Evolutionary conservation across 92 coral and sea anemone species (phyloP).

Genomic region (Porites divaricata): DNA sequence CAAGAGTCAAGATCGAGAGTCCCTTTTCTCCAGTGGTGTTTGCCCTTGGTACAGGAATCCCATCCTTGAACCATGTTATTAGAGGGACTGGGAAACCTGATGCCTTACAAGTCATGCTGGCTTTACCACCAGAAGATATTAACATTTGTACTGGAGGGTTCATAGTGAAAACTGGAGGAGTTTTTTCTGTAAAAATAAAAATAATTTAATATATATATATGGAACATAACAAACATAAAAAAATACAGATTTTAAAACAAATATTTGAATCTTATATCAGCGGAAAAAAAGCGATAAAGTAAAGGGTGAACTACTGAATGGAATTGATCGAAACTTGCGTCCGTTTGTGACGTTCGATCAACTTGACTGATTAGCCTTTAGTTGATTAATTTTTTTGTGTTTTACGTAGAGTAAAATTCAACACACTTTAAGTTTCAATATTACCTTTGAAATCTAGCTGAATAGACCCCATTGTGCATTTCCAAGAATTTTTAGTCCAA

Average conservation of each 20-base stretch:
- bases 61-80: slow-evolving; percentile 32
- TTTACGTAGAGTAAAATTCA: neutral
- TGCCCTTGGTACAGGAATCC: neutral
- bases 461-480: neutral
- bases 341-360: no score
- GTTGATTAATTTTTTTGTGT: no score
- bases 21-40: neutral
- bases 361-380: no score
- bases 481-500: neutral
- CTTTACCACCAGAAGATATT: neutral
- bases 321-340: no score
- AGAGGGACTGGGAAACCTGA: slow-evolving; percentile 18
- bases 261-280: no score
- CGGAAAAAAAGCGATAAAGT: no score
- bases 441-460: slow-evolving; percentile 38
- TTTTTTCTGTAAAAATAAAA: neutral
- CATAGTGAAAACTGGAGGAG: slow-evolving; percentile 2
- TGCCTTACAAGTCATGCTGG: slow-evolving; percentile 6
- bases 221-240: no score
- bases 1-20: slow-evolving; percentile 10
- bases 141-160: neutral
- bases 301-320: no score
- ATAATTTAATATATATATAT: no score
- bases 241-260: no score
- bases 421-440: neutral